These are phyloP conservation scores for Acleris emargana DNA, from an alignment of 2,888 invertebrate genomes.

Conservation along the genomic window DNA sequence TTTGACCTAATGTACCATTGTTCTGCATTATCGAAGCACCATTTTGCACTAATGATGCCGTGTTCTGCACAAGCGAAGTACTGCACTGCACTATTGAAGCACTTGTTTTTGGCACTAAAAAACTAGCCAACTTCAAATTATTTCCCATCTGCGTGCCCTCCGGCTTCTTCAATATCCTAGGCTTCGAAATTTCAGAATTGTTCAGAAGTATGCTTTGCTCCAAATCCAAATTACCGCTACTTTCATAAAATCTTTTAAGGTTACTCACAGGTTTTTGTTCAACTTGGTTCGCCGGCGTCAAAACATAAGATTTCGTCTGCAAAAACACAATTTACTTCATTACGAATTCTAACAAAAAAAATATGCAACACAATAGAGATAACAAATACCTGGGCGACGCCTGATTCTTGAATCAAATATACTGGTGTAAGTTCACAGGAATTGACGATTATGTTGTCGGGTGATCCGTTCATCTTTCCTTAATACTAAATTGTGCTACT, in stretches of 20 bases:
- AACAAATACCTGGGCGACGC: constrained; percentile 68
- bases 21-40: constrained; percentile 4
- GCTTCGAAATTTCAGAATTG: constrained; percentile 51
- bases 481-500: constrained; percentile 45
- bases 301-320: constrained; percentile 67
- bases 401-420: constrained; percentile 73
- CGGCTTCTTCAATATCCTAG: constrained; percentile 59
- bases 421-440: constrained; percentile 76
- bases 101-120: constrained; percentile 67
- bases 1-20: constrained; percentile 17
- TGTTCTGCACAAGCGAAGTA: constrained; percentile 40
- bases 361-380: constrained; percentile 33
- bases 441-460: constrained; percentile 68
- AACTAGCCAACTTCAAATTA: constrained; percentile 73
- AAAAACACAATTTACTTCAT: constrained; percentile 50
- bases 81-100: constrained; percentile 37
- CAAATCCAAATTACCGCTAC: constrained; percentile 75
- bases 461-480: constrained; percentile 64
- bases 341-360: constrained; percentile 35
- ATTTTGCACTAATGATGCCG: constrained; percentile 10
- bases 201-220: constrained; percentile 61
- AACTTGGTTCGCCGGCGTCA: constrained; percentile 58
- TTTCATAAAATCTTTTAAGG: constrained; percentile 78
- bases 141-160: constrained; percentile 62
- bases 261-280: constrained; percentile 65